Evolutionary conservation across 2,797 vertebrate species (phyloP).

Genomic region (Lemur catta): DNA sequence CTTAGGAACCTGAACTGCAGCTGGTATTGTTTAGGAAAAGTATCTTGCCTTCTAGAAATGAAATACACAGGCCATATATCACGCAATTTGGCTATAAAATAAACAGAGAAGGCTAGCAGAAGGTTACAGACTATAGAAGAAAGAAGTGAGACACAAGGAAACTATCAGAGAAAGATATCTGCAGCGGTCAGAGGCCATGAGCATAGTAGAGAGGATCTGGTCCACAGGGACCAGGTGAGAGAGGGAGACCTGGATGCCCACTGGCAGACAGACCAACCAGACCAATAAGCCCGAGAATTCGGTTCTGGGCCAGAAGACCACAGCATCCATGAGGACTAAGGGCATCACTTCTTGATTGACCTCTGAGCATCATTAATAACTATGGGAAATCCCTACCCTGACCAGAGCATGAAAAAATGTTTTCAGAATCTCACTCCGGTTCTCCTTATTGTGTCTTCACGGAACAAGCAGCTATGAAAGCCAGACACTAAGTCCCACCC

Average conservation of each 20-base stretch:
- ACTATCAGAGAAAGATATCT: too few relatives aligned
- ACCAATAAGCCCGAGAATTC: not conserved
- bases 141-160: not conserved
- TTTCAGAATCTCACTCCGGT: too few relatives aligned
- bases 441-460: not conserved
- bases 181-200: not conserved
- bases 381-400: not conserved
- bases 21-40: not conserved
- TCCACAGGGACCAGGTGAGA: not conserved
- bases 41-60: not conserved
- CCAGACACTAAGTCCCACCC: not conserved
- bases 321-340: not conserved
- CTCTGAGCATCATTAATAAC: not conserved
- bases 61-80: not conserved
- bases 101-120: not conserved
- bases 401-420: not conserved
- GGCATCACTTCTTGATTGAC: not conserved
- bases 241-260: not conserved
- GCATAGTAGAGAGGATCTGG: not conserved
- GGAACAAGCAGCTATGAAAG: not conserved
- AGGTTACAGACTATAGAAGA: not conserved
- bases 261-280: not conserved
- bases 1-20: not conserved
- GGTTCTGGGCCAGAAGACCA: not conserved
- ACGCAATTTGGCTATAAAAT: not conserved